Evolutionary conservation across 2,888 invertebrate species (phyloP).

Genomic region (Agrilus mali): DNA sequence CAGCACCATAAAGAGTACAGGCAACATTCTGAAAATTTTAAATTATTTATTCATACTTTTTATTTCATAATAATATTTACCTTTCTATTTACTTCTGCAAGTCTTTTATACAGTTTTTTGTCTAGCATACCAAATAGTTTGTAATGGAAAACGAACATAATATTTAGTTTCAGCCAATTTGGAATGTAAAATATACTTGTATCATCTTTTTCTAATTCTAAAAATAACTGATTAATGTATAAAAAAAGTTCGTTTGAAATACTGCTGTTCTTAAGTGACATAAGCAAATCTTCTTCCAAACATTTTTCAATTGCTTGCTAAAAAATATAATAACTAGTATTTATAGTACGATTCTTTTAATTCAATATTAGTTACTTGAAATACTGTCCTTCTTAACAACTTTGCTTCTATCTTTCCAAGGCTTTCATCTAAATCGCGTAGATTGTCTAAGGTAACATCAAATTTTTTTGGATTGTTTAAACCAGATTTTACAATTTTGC

Average conservation of each 20-base stretch:
- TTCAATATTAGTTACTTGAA: conserved; percentile 38
- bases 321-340: conserved; percentile 10
- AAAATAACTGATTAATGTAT: conserved; percentile 49
- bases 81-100: conserved; percentile 68
- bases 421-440: conserved; percentile 57
- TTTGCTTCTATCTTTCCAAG: conserved; percentile 55
- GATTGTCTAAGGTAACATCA: conserved; percentile 45
- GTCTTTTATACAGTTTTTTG: conserved; percentile 57
- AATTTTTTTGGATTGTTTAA: conserved; percentile 50
- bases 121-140: conserved; percentile 67
- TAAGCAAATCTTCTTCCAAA: conserved; percentile 23
- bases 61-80: conserved; percentile 29
- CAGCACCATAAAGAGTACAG: conserved; percentile 65
- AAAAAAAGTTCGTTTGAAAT: conserved; percentile 51
- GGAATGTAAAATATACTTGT: conserved; percentile 41
- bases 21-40: conserved; percentile 62
- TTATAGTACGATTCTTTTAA: no score
- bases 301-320: conserved; percentile 27
- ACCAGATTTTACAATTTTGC: conserved; percentile 58
- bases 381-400: conserved; percentile 56
- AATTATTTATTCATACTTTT: conserved; percentile 7
- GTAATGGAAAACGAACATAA: conserved; percentile 52
- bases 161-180: conserved; percentile 51
- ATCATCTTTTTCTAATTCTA: conserved; percentile 50
- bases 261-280: conserved; percentile 28